Evolutionary conservation across 2,113 vertebrate genomes (phyloP), one percentile per base, ranked within the genome.

Genomic region (Calonectris borealis): DNA sequence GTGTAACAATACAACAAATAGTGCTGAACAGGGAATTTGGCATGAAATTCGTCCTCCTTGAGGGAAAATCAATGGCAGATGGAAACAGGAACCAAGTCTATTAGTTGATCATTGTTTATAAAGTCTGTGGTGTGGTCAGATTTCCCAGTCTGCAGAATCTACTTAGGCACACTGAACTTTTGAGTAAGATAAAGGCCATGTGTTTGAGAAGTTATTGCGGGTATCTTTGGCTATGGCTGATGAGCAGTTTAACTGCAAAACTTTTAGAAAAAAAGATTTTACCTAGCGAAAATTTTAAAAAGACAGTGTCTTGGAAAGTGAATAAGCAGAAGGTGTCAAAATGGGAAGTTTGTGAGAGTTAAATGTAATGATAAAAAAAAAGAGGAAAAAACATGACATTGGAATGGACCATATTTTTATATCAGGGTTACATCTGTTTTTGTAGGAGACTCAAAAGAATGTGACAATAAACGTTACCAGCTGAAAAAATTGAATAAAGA

Each of bases 141-240:
- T 25, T 65, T 73, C 13, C 57, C 32, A 34, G 13, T 34, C 49
- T 40, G 54, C 25, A 87, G 40, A 69, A 38, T 11, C 18, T 82
- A 19, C 29, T 70, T 17, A 24, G 26, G 17, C 44, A 65, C 36
- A 54, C 4, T 16, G 10, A 81, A 46, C 7, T 34, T 46, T 8
- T 46, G 34, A 83, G 44, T 51, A 34, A 76, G 51, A 40, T 36
- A 90, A 76, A 73, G 19, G 16, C 10, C 34, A 15, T 4, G 17
- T 31, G 32, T 42, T 18, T 71, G 26, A 76, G 8, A 71, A 42
- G 34, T 40, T 5, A 38, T 14, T 27, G 16, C 5, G 57, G n/a
- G 3, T 27, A 8, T 15, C 14, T 55, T 49, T 0, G 0, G 27
- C 38, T 34, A 26, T 7, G 4, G 14, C 11, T 87, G 60, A 36